A percentile compares a stretch with the other conserved stretches of the same genome.
Evolutionary conservation across 2,797 vertebrate species (phyloP).

Genomic region (Macropodus opercularis): DNA sequence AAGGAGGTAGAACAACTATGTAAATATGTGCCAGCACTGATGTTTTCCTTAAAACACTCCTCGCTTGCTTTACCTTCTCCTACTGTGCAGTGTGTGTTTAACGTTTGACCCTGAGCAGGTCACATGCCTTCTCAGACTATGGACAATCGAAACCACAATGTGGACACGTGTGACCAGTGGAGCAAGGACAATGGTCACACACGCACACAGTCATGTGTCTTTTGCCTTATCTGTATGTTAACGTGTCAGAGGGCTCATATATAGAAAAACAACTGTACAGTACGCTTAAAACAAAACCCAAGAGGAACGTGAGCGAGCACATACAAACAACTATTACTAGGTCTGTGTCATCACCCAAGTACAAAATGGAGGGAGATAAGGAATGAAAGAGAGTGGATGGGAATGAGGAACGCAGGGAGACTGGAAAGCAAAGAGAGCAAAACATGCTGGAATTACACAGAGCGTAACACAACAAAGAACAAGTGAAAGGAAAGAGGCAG

Average conservation of each 20-base stretch:
- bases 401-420: neutral
- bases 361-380: conserved; percentile 60
- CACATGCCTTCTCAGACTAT: conserved; percentile 57
- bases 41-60: no score
- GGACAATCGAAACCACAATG: conserved; percentile 55
- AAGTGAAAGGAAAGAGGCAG: neutral
- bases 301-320: conserved; percentile 22
- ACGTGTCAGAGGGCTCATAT: conserved; percentile 2
- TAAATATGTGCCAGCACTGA: no score
- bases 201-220: conserved; percentile 1
- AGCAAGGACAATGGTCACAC: conserved; percentile 8
- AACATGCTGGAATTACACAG: neutral
- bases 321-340: conserved; percentile 28
- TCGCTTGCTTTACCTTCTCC: conserved; percentile 1
- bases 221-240: conserved; percentile 2
- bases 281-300: conserved; percentile 13
- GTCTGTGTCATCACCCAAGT: conserved; percentile 33
- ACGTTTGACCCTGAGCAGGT: conserved; percentile 27
- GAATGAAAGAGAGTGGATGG: neutral
- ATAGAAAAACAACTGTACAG: no score
- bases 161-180: conserved; percentile 60
- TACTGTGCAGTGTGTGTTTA: conserved; percentile 8
- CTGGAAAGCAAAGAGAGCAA: neutral
- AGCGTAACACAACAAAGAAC: neutral
- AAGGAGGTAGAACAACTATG: neutral